phyloP scores from a whole-genome alignment of 2,113 vertebrate genomes.

The Xenopus laevis region DNA sequence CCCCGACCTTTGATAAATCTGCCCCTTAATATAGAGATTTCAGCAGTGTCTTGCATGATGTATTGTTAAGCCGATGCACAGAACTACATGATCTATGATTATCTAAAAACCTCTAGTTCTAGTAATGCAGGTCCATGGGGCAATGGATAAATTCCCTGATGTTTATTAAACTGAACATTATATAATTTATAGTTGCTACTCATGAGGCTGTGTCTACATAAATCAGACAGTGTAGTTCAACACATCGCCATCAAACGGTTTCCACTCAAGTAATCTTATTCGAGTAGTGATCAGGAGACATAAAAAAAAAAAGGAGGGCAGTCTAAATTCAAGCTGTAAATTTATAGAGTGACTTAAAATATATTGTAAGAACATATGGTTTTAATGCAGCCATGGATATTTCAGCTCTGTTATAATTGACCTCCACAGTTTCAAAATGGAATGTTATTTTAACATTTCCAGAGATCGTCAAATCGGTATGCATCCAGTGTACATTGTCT shows the following conservation, averaged over 20 bases:
- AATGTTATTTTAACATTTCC: conserved; percentile 14
- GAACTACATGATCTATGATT: too few relatives aligned
- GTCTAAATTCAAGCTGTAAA: background rate
- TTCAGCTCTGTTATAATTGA: conserved; percentile 2
- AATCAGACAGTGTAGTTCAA: background rate
- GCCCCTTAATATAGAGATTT: too few relatives aligned
- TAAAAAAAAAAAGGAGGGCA: background rate
- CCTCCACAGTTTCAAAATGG: background rate
- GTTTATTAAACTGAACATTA: too few relatives aligned
- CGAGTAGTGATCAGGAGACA: background rate
- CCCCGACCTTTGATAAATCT: too few relatives aligned
- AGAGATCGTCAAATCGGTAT: background rate
- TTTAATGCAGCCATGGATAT: conserved; percentile 7
- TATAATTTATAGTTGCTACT: background rate
- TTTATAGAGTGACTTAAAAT: background rate
- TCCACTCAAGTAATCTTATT: conserved; percentile 7
- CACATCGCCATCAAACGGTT: background rate
- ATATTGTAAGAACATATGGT: conserved; percentile 23
- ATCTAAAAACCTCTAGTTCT: too few relatives aligned
- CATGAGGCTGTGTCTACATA: background rate
- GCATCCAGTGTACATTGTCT: too few relatives aligned
- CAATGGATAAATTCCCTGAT: too few relatives aligned
- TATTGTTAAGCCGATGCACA: too few relatives aligned
- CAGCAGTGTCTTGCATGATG: too few relatives aligned
- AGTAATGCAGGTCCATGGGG: too few relatives aligned